Conservation (phyloP, 2,797 vertebrate species). For the Psittacula echo region DNA sequence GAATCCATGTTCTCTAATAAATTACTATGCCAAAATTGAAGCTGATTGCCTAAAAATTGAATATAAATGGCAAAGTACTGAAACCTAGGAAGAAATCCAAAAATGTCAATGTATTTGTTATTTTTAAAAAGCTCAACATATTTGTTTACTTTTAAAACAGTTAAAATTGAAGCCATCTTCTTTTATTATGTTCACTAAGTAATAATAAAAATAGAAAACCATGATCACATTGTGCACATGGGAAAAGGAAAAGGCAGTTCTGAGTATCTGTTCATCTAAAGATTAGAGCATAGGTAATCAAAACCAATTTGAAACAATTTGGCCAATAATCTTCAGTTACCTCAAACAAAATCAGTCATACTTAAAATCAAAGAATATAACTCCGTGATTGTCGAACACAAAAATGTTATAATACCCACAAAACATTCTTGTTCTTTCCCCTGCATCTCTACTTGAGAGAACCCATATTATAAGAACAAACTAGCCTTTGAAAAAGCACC, state of each 20-base stretch:
- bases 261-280: slow-evolving; percentile 44
- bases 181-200: slow-evolving; percentile 48
- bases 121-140: slow-evolving; percentile 62
- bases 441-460: not conserved
- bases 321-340: slow-evolving; percentile 65
- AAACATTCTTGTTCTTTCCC: not conserved
- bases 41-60: slow-evolving; percentile 56
- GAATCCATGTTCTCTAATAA: slow-evolving; percentile 48
- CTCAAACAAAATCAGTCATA: slow-evolving; percentile 61
- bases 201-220: slow-evolving; percentile 57
- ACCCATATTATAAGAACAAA: not conserved
- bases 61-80: slow-evolving; percentile 60
- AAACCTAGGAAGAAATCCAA: slow-evolving; percentile 53
- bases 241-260: slow-evolving; percentile 43
- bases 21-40: slow-evolving; percentile 46
- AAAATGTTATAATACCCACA: slow-evolving; percentile 4
- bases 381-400: slow-evolving; percentile 15
- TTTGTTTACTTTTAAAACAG: slow-evolving; percentile 71
- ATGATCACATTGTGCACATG: slow-evolving; percentile 22
- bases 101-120: slow-evolving; percentile 53
- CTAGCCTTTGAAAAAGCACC: not conserved
- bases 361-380: slow-evolving; percentile 34
- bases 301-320: slow-evolving; percentile 69
- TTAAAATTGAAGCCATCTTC: slow-evolving; percentile 64
- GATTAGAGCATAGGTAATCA: slow-evolving; percentile 65